These are phyloP conservation scores for Cecropterus lyciades DNA, from an alignment of 1,140 invertebrate genomes.

Conservation along the genomic window DNA sequence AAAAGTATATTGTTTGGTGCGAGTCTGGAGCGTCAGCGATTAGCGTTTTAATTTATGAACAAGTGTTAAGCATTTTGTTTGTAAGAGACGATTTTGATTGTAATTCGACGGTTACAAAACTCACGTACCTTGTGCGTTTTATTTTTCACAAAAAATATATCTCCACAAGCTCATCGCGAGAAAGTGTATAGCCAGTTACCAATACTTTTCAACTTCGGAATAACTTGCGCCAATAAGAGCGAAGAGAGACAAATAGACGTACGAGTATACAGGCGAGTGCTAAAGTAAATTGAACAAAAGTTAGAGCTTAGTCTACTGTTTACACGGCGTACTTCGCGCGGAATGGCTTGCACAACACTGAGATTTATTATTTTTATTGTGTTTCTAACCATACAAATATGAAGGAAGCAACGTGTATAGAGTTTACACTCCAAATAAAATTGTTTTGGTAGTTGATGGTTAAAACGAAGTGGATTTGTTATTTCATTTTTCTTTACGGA, in stretches of 20 bases:
- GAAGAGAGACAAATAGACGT: conserved; percentile 48
- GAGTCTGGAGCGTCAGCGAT: conserved; percentile 10
- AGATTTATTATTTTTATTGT: conserved; percentile 21
- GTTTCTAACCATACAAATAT: not conserved
- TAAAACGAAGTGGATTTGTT: no score
- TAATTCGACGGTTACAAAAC: no score
- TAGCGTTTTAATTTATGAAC: not conserved
- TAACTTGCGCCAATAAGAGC: conserved; percentile 6
- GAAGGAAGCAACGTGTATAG: not conserved
- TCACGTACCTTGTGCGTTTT: no score
- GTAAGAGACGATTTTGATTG: no score
- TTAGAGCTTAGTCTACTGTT: conserved; percentile 43
- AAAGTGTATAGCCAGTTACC: not conserved
- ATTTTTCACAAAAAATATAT: no score
- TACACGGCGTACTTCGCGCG: conserved; percentile 39
- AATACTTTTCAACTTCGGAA: not conserved
- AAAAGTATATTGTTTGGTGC: conserved; percentile 36
- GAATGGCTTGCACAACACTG: conserved; percentile 43
- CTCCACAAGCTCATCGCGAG: not conserved
- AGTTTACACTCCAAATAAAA: not conserved
- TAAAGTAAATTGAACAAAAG: conserved; percentile 60
- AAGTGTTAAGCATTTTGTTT: no score
- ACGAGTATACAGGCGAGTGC: conserved; percentile 49
- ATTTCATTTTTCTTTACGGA: no score
- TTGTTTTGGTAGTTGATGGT: no score